Base-by-base conservation (phyloP, 2,888 invertebrate genomes). In the Beris chalybata region DNA sequence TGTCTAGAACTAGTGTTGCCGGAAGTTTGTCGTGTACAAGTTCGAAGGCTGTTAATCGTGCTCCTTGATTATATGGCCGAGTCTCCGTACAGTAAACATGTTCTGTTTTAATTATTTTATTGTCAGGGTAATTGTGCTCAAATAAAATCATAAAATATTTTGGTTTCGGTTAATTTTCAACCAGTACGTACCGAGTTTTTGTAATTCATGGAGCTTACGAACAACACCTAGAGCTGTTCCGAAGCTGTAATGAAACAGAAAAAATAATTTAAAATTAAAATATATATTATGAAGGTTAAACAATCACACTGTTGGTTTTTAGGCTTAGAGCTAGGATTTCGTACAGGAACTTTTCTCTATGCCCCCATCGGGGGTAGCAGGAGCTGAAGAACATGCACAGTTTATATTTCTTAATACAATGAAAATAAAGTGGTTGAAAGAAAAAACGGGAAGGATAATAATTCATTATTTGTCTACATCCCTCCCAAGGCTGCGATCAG, bases 141-240 rank as follows among this genome's bases (percentile, higher is more conserved):
- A 30, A 12, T 9, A 22, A 53, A 67, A 15, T 56, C 53, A 7
- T 54, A 61, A 22, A 47, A 61, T 7, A 22, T 45, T 64, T 38
- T 38, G 3, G 9, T 43, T 9, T 53, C 38, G 22, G 22, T 44
- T 48, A 32, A 4, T 11, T 47, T 47, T 12, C 11, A 48, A 32
- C 45, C 55, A 38, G n/a, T 59, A 71, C 75, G 82, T 81, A 92
- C 92, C 91, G 74, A 93, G 83, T 79, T 85, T 85, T 74, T 87
- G 87, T 70, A 84, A 79, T 70, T 85, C 86, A 76, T 91, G 87
- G 65, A 99, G 83, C 65, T 89, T 87, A 71, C 98, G 86, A 71
- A 98, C 91, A 43, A 99, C 96, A 76, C 98, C 99, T 72, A 99
- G 84, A 11, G 99, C 99, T 13, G 99, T 99, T 22, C 99, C 99